These are phyloP conservation scores for Holacanthus passer DNA, from an alignment of 2,113 vertebrate genomes.

Conservation along the genomic window DNA sequence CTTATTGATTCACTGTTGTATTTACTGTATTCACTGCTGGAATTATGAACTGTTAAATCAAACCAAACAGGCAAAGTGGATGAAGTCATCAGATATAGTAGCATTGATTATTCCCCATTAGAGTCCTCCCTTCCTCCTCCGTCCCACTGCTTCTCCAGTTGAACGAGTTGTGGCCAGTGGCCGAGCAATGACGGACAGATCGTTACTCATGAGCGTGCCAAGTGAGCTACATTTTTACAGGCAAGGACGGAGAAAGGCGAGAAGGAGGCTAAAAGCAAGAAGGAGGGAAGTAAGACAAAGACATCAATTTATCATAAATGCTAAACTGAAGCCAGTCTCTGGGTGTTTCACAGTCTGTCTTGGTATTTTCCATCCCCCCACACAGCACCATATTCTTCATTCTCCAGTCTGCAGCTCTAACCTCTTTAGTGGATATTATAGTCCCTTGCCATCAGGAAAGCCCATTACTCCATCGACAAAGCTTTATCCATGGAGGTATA, in stretches of 20 bases:
- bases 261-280: slow-evolving; percentile 12
- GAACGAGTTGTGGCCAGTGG: slow-evolving; percentile 70
- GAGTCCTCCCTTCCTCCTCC: slow-evolving; percentile 39
- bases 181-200: slow-evolving; percentile 62
- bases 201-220: slow-evolving; percentile 62
- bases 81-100: slow-evolving; percentile 72
- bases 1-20: slow-evolving; percentile 65
- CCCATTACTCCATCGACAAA: slow-evolving; percentile 72
- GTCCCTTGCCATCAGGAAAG: slow-evolving; percentile 79
- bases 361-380: slow-evolving; percentile 65
- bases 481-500: slow-evolving; percentile 71
- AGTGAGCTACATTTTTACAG: slow-evolving; percentile 47
- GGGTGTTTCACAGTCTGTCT: slow-evolving; percentile 50
- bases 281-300: slow-evolving; percentile 28
- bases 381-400: slow-evolving; percentile 49
- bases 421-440: slow-evolving; percentile 79
- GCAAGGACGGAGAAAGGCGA: slow-evolving; percentile 20
- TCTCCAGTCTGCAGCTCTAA: slow-evolving; percentile 75
- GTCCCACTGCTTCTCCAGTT: slow-evolving; percentile 37
- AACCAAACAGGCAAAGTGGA: slow-evolving; percentile 58
- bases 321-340: slow-evolving; percentile 50
- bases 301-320: slow-evolving; percentile 55
- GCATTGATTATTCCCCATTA: slow-evolving; percentile 73
- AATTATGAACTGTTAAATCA: slow-evolving; percentile 73
- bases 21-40: slow-evolving; percentile 63